Conservation (phyloP, 2,113 vertebrate genomes). For the Cyanistes caeruleus region DNA sequence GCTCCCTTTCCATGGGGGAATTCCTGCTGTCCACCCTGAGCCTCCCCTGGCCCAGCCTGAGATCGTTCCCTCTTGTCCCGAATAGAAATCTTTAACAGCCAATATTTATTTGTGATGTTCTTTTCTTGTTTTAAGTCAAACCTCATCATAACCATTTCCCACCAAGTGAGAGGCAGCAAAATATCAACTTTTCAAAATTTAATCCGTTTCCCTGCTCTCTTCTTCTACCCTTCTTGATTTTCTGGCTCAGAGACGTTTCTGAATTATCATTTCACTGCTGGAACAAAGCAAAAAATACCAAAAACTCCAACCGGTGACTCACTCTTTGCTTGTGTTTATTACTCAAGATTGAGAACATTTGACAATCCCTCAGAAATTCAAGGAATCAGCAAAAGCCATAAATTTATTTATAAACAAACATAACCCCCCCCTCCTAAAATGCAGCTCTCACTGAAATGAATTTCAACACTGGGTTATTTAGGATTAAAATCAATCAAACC, state of each 20-base stretch:
- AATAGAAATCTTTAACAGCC: neutral
- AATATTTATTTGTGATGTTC: neutral
- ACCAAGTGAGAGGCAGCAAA: neutral
- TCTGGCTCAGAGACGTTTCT: neutral
- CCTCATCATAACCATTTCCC: neutral
- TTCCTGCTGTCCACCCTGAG: fast-evolving
- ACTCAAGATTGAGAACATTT: neutral
- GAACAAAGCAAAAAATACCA: neutral
- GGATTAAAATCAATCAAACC: neutral
- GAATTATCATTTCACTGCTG: neutral
- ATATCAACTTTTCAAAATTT: neutral
- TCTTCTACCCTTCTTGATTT: neutral
- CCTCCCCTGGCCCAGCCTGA: neutral
- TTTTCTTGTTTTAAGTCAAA: neutral
- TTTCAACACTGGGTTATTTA: neutral
- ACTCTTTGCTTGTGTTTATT: neutral
- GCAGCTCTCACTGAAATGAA: neutral
- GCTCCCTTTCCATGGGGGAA: fast-evolving
- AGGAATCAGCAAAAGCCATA: neutral
- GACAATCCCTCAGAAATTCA: neutral
- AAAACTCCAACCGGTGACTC: neutral
- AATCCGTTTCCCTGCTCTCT: neutral
- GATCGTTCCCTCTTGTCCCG: neutral
- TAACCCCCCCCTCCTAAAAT: neutral
- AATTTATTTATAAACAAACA: constrained; percentile 25